Evolutionary conservation across 2,888 invertebrate genomes (phyloP).

Genomic region (Scaptomyza parva): DNA sequence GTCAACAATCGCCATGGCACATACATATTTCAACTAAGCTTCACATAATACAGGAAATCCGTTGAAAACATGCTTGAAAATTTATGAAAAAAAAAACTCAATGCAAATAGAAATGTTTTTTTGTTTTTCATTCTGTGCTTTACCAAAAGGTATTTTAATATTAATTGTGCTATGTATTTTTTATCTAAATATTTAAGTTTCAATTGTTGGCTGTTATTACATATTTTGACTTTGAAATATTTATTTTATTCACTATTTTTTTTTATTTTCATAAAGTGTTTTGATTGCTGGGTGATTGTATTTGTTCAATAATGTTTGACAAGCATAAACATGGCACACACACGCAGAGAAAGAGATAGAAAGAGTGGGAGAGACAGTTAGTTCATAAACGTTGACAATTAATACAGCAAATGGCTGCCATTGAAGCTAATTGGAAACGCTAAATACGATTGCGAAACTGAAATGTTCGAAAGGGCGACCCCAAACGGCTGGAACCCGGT

Average conservation of each 20-base stretch:
- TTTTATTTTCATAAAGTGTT: constrained; percentile 25
- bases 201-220: constrained; percentile 16
- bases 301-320: constrained; percentile 27
- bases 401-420: constrained; percentile 69
- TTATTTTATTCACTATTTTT: constrained; percentile 31
- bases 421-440: constrained; percentile 76
- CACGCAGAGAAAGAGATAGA: constrained; percentile 5
- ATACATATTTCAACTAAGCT: constrained; percentile 39
- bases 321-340: constrained; percentile 38
- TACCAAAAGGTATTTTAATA: constrained; percentile 7
- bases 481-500: constrained; percentile 28
- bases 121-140: constrained; percentile 1
- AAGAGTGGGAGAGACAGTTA: constrained; percentile 37
- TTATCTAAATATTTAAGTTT: constrained; percentile 41
- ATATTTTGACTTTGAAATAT: constrained; percentile 17
- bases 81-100: constrained; percentile 12
- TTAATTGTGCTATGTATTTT: constrained; percentile 23
- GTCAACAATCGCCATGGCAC: constrained; percentile 19
- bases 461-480: constrained; percentile 43
- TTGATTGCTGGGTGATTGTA: constrained; percentile 29
- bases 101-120: constrained; percentile 18
- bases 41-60: constrained; percentile 29
- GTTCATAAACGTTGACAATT: constrained; percentile 80
- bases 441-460: constrained; percentile 65
- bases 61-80: constrained; percentile 18